These are phyloP conservation scores for Tyria jacobaeae DNA, from an alignment of 2,888 invertebrate species.

Conservation along the genomic window DNA sequence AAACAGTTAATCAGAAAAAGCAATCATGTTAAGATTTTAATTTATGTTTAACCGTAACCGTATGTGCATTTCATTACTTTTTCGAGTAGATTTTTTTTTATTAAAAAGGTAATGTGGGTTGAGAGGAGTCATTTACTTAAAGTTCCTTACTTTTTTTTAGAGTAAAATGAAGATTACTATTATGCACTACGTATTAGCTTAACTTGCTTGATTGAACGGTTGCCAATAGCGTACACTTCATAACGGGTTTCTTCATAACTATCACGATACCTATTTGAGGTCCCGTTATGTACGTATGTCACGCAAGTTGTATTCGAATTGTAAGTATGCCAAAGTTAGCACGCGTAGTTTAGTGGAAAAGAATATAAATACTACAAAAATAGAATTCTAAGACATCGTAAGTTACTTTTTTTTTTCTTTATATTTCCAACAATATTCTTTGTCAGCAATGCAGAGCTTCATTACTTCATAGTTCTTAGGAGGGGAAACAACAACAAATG, in stretches of 20 bases:
- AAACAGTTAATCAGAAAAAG: too few relatives aligned
- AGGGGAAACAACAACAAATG: background rate
- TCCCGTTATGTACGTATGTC: slow-evolving; percentile 6
- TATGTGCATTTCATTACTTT: too few relatives aligned
- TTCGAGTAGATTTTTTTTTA: too few relatives aligned
- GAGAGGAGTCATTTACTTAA: too few relatives aligned
- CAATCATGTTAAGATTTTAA: too few relatives aligned
- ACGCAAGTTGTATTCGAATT: background rate
- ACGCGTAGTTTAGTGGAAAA: background rate
- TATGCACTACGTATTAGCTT: background rate
- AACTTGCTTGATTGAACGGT: background rate
- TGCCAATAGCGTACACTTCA: background rate
- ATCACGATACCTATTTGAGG: slow-evolving; percentile 1
- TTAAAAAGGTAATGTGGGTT: too few relatives aligned
- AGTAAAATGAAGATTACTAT: too few relatives aligned
- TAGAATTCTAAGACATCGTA: background rate
- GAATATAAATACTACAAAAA: background rate
- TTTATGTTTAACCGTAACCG: too few relatives aligned
- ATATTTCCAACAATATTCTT: background rate
- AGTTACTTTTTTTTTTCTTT: too few relatives aligned
- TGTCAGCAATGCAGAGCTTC: too few relatives aligned
- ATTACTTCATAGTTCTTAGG: too few relatives aligned
- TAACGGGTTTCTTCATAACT: slow-evolving; percentile 5
- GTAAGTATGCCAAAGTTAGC: background rate
- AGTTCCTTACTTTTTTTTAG: too few relatives aligned